Conservation (phyloP, 2,888 invertebrate species). For the Clusia tigrina region DNA sequence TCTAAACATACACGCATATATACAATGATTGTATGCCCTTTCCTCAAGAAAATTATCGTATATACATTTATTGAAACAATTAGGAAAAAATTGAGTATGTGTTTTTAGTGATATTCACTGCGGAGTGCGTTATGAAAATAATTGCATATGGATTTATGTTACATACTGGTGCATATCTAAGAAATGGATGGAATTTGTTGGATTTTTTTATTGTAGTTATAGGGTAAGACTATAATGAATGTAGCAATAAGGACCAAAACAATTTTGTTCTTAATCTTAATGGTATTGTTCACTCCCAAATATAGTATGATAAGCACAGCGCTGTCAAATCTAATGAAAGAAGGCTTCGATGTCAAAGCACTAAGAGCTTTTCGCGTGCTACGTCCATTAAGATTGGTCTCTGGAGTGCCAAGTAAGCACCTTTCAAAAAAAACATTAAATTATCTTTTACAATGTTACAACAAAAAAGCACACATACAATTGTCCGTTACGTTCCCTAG, state of each 20-base stretch:
- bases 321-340: constrained; percentile 84
- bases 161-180: constrained; percentile 96
- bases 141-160: constrained; percentile 97
- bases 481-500: too few relatives aligned
- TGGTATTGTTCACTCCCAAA: too few relatives aligned
- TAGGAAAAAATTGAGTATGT: constrained; percentile 98
- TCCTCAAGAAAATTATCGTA: too few relatives aligned
- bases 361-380: constrained; percentile 97
- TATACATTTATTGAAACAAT: too few relatives aligned
- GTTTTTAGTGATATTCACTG: constrained; percentile 98
- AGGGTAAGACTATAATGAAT: constrained; percentile 92
- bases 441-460: too few relatives aligned
- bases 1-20: neutral
- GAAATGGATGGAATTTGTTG: constrained; percentile 98
- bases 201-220: constrained; percentile 99
- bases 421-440: too few relatives aligned
- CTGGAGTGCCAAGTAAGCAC: constrained; percentile 97
- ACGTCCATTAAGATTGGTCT: constrained; percentile 95
- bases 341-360: constrained; percentile 99
- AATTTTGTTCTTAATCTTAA: too few relatives aligned
- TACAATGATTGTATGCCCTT: too few relatives aligned
- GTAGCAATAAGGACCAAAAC: too few relatives aligned
- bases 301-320: constrained; percentile 91
- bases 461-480: too few relatives aligned
- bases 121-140: constrained; percentile 99